A percentile compares a stretch with the other conserved stretches of the same genome.
These are phyloP conservation scores for Phyllostomus hastatus DNA, from an alignment of 2,113 vertebrate genomes.

Conservation along the genomic window DNA sequence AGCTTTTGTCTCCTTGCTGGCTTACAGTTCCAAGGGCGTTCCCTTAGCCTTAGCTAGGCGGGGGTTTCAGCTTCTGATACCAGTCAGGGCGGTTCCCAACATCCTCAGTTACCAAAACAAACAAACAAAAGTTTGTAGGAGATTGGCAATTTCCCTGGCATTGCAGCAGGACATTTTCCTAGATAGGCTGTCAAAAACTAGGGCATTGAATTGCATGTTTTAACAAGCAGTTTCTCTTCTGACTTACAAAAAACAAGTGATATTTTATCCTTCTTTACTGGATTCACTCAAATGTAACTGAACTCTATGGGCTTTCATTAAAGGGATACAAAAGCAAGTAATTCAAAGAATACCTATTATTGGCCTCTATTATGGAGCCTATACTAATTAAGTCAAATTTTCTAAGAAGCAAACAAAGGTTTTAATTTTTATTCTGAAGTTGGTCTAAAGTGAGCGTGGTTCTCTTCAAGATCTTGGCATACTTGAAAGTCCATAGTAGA, in stretches of 20 bases:
- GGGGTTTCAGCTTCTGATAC: too few species aligned
- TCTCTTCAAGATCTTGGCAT: not conserved
- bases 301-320: conserved; percentile 13
- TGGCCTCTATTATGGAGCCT: not conserved
- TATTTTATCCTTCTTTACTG: conserved; percentile 21
- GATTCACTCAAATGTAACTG: conserved; percentile 27
- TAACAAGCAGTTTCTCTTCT: conserved; percentile 51
- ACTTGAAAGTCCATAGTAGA: not conserved
- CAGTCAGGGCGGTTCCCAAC: too few species aligned
- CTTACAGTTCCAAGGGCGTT: too few species aligned
- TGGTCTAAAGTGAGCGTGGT: not conserved
- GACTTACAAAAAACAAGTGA: conserved; percentile 47
- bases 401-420: not conserved
- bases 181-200: conserved; percentile 57
- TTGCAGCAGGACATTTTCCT: conserved; percentile 59
- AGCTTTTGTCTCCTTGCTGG: too few species aligned
- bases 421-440: not conserved
- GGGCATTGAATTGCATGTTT: conserved; percentile 47
- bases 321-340: not conserved
- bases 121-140: conserved; percentile 10
- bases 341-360: not conserved
- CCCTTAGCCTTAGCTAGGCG: too few species aligned
- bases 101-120: not conserved
- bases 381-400: not conserved
- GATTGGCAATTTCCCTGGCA: conserved; percentile 56